phyloP scores from a whole-genome alignment of 2,888 invertebrate species.

The Laothoe populi region DNA sequence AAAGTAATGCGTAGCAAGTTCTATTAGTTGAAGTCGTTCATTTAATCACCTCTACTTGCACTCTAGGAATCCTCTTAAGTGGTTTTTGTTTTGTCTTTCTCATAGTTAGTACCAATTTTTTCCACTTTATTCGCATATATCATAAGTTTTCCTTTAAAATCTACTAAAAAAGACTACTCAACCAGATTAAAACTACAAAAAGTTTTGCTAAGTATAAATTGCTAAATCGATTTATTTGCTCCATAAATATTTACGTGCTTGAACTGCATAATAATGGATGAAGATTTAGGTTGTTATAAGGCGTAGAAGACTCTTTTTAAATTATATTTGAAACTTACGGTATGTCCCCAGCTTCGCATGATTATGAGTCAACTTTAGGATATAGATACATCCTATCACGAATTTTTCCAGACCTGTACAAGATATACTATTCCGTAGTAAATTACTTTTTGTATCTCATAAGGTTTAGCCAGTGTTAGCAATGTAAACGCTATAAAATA shows the following conservation, averaged over 20 bases:
- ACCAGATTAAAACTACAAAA: background rate
- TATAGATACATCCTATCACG: no score
- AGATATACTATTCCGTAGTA: no score
- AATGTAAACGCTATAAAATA: no score
- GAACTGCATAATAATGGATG: background rate
- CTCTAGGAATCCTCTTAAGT: constrained; percentile 35
- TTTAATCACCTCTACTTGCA: no score
- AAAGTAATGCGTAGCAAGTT: no score
- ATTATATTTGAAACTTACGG: background rate
- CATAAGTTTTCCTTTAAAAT: constrained; percentile 28
- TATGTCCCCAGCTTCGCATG: no score
- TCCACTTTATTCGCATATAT: constrained; percentile 28
- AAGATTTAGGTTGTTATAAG: constrained; percentile 1
- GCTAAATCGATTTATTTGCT: constrained; percentile 6
- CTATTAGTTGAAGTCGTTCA: no score
- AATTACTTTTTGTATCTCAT: no score
- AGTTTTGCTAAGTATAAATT: background rate
- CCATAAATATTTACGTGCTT: constrained; percentile 15
- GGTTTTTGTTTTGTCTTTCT: constrained; percentile 30
- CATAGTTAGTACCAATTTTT: constrained; percentile 24
- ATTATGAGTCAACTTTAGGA: no score
- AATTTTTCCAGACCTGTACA: no score
- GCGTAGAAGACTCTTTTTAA: background rate
- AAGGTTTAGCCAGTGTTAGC: no score
- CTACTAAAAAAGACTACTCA: constrained; percentile 4